These are phyloP conservation scores for Neoniphon sammara DNA, from an alignment of 2,797 vertebrate genomes.

Conservation along the genomic window DNA sequence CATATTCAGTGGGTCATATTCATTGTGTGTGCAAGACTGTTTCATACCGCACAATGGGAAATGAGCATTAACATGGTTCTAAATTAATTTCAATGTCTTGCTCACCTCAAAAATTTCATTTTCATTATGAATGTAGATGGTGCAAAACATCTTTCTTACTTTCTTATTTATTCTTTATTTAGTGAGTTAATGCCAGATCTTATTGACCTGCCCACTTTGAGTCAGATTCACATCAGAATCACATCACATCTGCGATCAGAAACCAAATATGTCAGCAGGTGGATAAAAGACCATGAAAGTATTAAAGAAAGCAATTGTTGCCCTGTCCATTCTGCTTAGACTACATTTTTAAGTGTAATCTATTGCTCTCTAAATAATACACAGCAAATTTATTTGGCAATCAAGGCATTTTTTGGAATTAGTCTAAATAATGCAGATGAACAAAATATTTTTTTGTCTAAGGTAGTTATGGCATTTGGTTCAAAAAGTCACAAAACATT, in stretches of 20 bases:
- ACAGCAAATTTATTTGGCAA: too few relatives aligned
- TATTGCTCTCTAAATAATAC: too few relatives aligned
- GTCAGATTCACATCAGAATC: too few relatives aligned
- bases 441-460: background rate
- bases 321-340: background rate
- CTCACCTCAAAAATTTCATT: background rate
- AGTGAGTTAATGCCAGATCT: background rate
- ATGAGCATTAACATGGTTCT: background rate
- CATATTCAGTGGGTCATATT: background rate
- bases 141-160: background rate
- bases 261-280: background rate
- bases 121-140: background rate
- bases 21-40: background rate
- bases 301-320: background rate
- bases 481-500: background rate
- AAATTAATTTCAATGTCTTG: background rate
- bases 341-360: background rate
- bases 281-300: background rate
- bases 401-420: too few relatives aligned
- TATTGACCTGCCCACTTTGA: background rate
- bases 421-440: too few relatives aligned
- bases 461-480: background rate
- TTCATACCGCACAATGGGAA: background rate
- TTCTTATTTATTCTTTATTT: background rate
- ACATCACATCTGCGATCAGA: background rate